Percentiles rank a stretch among this genome's conserved stretches.
These are phyloP conservation scores for Buceros bicornis DNA, from an alignment of 2,797 vertebrate species.

Conservation along the genomic window DNA sequence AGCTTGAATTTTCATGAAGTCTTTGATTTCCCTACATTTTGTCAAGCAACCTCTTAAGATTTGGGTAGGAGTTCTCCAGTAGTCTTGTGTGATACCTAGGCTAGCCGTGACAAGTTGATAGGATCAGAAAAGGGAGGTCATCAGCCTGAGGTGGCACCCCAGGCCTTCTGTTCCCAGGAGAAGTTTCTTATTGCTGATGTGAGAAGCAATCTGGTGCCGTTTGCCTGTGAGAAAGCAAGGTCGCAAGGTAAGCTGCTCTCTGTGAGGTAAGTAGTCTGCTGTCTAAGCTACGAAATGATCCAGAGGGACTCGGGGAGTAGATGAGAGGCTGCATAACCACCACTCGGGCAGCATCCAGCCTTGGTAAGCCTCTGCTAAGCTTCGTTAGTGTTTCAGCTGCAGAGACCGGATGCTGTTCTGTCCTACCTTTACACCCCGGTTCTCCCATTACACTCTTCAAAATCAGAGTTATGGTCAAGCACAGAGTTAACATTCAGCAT, in stretches of 20 bases:
- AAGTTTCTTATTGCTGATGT: accelerated
- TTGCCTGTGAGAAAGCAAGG: neutral
- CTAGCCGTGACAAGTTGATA: neutral
- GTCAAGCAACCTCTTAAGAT: no score
- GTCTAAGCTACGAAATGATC: neutral
- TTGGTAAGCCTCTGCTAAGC: neutral
- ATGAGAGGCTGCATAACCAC: neutral
- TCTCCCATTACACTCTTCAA: neutral
- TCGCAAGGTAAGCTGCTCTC: neutral
- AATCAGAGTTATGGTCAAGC: neutral
- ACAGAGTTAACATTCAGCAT: neutral
- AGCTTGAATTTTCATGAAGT: neutral
- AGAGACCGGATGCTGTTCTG: neutral
- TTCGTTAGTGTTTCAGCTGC: neutral
- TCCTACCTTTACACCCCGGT: neutral
- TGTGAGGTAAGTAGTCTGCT: neutral
- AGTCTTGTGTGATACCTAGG: neutral
- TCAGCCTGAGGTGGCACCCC: neutral
- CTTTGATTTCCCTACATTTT: neutral
- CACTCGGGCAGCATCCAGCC: neutral
- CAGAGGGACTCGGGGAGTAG: neutral
- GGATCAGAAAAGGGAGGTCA: neutral
- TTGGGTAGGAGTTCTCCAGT: neutral
- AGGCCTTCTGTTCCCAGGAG: neutral
- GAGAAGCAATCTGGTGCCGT: neutral